These are phyloP conservation scores for Capromys pilorides DNA, from an alignment of 2,797 vertebrate species.

Conservation along the genomic window DNA sequence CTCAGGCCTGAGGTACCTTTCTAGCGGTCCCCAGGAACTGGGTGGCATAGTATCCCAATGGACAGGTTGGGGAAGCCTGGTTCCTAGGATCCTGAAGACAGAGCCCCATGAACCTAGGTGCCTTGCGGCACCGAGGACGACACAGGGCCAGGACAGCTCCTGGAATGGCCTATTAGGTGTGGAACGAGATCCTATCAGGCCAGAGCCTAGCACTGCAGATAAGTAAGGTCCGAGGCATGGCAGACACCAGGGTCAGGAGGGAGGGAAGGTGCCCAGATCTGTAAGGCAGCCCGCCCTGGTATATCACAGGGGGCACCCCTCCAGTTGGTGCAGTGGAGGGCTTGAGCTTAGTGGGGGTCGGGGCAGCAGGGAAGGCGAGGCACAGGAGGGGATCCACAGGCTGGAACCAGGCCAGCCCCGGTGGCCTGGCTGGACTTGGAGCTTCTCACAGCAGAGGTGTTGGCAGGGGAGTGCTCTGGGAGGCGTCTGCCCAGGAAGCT, in stretches of 20 bases:
- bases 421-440: conserved; percentile 87
- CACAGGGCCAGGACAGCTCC: conserved; percentile 87
- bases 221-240: conserved; percentile 88
- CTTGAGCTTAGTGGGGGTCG: conserved; percentile 85
- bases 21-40: conserved; percentile 88
- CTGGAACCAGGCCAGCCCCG: conserved; percentile 86
- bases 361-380: conserved; percentile 84
- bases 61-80: conserved; percentile 86
- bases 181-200: conserved; percentile 86
- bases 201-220: conserved; percentile 84
- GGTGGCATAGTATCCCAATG: conserved; percentile 89
- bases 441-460: conserved; percentile 89
- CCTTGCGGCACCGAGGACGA: conserved; percentile 86
- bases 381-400: no score
- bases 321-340: no score
- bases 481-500: no score
- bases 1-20: conserved; percentile 86
- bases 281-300: conserved; percentile 86
- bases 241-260: conserved; percentile 86
- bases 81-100: conserved; percentile 87
- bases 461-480: no score
- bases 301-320: conserved; percentile 86
- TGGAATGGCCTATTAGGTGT: conserved; percentile 88
- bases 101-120: conserved; percentile 87
- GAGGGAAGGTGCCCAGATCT: conserved; percentile 87